A percentile compares a stretch with the other conserved stretches of the same genome.
Conservation (phyloP, 2,113 vertebrate species). For the Vireo altiloquus region DNA sequence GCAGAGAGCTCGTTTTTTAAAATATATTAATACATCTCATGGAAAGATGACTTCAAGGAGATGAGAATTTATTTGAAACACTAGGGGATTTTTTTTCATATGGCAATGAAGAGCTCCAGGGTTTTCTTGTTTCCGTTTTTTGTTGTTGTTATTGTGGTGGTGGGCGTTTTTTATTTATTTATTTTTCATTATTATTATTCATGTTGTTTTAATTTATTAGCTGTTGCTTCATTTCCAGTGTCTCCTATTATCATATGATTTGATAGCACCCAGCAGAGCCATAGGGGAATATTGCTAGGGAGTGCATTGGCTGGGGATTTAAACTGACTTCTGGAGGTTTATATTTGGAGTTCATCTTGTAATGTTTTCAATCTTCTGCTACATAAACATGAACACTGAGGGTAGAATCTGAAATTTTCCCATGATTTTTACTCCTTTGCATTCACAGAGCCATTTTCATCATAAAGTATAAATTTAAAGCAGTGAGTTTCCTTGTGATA, state of each 20-base stretch:
- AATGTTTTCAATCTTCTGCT: slow-evolving; percentile 5
- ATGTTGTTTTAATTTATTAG: background rate
- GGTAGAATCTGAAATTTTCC: background rate
- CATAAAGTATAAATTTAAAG: background rate
- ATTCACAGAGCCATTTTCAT: background rate
- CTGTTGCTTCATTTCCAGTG: background rate
- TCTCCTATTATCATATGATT: slow-evolving; percentile 23
- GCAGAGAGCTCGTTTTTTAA: background rate
- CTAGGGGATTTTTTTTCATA: background rate
- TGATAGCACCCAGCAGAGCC: slow-evolving; percentile 26
- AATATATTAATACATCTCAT: background rate
- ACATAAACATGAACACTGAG: slow-evolving; percentile 6
- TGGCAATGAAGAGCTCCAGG: background rate
- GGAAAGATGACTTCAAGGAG: slow-evolving; percentile 14
- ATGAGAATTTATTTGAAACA: slow-evolving; percentile 38
- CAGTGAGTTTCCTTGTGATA: background rate
- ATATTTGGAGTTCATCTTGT: background rate
- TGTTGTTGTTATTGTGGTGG: background rate
- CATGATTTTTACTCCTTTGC: background rate
- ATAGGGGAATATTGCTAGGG: background rate
- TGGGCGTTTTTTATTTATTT: background rate
- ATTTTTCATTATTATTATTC: background rate
- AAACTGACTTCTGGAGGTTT: slow-evolving; percentile 20
- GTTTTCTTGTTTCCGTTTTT: background rate
- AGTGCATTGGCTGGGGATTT: background rate